Evolutionary conservation across 1,140 invertebrate genomes (phyloP), one percentile per base, ranked within the genome.

Genomic region (Teleogryllus occipitalis): DNA sequence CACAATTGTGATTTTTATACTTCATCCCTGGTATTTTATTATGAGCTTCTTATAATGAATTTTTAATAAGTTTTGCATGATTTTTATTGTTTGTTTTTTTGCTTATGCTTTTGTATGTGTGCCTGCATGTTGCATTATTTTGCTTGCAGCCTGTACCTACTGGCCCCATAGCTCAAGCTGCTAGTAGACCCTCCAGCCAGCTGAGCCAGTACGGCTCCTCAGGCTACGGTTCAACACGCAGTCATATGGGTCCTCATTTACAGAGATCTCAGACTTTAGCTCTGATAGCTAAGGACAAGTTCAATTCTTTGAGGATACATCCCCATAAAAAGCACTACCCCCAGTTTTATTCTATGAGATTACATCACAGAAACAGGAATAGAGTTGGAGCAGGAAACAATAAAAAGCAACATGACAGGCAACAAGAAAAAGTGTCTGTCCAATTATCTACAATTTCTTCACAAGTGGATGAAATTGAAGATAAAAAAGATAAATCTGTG

Each of bases 221-320:
- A 75, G 90, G 90, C 27, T 91, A 91, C 84, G 90, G 90, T 78
- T 90, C 90, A 39, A 89, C 90, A 65, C 86, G 88, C 74, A 90
- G 89, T 83, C 89, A 89, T 81, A 82, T 87, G 77, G 87, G 87
- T 18, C 87, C 86, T 0, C 86, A 86, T 81, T 85, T 85, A 82
- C 74, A 48, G 47, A 48, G 46, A 72, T 47, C 76, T 72, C 80
- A 79, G 46, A 73, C 75, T 77, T 1, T 72, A 47, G n/a, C 48
- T 39, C 72, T 72, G 48, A 15, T 77, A 18, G 49, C 79, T 27
- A 72, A 72, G 27, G 47, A 80, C 47, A 80, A 80, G 21, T 80
- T 54, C 75, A 80, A 47, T 74, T 77, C 79, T 7, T 39, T 80
- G 47, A 74, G 75, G 15, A 65, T 18, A 8, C 65, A 73, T 15